Evolutionary conservation across 2,888 invertebrate genomes (phyloP), one percentile per base, ranked within the genome.

Genomic region (Cheilosia vernalis): DNA sequence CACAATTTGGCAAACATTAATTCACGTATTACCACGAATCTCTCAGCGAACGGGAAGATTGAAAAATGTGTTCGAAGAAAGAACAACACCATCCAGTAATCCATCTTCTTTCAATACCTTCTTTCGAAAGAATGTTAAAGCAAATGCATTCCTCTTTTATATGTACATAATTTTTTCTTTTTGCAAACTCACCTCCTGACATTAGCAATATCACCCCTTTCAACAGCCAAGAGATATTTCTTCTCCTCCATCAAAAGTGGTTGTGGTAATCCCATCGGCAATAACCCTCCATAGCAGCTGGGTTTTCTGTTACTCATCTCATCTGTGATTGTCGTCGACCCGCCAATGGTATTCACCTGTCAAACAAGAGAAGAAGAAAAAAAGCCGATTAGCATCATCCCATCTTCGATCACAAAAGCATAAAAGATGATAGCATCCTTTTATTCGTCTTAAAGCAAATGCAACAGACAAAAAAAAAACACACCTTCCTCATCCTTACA

Each of bases 151-250:
- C 21, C 17, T 27, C 60, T 63, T 55, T 51, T 61, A 17, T n/a
- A n/a, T n/a, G n/a, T n/a, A n/a, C n/a, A n/a, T n/a, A n/a, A n/a
- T n/a, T n/a, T n/a, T 47, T 47, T 27, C 19, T 69, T 56, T 42
- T 37, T 69, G 24, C 6, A 17, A 58, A 89, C 92, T 93, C 92
- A 96, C 95, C 96, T 95, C 90, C 96, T 94, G 24, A 98, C 97
- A 90, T 97, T 96, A 15, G 96, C 95, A 91, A 98, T 94, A 92
- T 99, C 98, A 3, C 98, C 98, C 74, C 98, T 93, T 92, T 98
- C 98, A 27, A 98, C 98, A 0, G 98, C 97, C 74, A 98, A 93
- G 33, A 99, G 94, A 91, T 96, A 98, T 90, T 97, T 97, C 93
- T 98, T 98, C 93, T 98, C 98, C 88, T 97, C 96, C 72, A 95